Conservation (phyloP, 2,797 vertebrate genomes). For the Sebastes oblongus region DNA sequence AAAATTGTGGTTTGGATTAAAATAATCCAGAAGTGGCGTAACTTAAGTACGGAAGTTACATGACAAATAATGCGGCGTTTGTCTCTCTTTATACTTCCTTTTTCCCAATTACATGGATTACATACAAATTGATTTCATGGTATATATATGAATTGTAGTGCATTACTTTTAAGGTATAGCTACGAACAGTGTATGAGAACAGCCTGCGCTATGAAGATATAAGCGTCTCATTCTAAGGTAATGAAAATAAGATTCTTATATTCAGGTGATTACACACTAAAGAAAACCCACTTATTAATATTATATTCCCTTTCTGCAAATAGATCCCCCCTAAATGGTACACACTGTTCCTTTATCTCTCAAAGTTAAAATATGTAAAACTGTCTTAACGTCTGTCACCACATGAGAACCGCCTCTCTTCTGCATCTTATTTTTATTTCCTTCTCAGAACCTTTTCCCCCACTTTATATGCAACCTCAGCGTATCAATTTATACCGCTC, state of each 20-base stretch:
- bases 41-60: fast-evolving
- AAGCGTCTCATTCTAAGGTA: background rate
- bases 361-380: slow-evolving; percentile 34
- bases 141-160: too few species aligned
- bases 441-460: background rate
- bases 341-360: background rate
- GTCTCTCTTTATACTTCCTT: too few species aligned
- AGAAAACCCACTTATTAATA: background rate
- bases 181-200: too few species aligned
- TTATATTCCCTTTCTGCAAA: background rate
- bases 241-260: background rate
- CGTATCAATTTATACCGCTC: slow-evolving; percentile 18
- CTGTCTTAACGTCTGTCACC: slow-evolving; percentile 12
- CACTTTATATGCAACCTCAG: slow-evolving; percentile 30
- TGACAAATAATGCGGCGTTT: too few species aligned
- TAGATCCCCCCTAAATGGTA: background rate
- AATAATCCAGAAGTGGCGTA: fast-evolving
- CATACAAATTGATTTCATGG: too few species aligned
- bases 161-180: too few species aligned
- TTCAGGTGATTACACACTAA: background rate
- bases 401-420: background rate
- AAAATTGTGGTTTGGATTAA: too few species aligned
- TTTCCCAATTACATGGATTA: too few species aligned
- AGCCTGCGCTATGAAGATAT: fast-evolving
- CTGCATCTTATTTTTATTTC: slow-evolving; percentile 16